Base-by-base conservation (phyloP, 2,797 vertebrate species). In the Anableps anableps region DNA sequence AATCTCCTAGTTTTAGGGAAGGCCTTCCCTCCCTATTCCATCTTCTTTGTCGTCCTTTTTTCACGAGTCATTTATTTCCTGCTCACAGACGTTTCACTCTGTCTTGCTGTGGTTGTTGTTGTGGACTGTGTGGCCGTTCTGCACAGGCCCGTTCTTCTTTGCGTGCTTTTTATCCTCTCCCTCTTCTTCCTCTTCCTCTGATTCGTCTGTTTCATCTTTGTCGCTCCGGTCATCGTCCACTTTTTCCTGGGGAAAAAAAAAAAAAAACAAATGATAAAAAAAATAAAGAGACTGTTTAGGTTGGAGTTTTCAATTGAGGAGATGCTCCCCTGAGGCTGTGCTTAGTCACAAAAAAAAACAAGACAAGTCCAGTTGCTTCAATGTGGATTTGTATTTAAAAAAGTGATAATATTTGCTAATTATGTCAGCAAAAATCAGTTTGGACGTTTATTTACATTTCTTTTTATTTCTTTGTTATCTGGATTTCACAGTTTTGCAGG, bases 171-270 rank as follows among this genome's bases (percentile, higher is more conserved):
- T 93, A 83, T 31, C 79, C 11, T 45, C 77, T 34, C 79, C 92
- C 16, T 81, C 76, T 8, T 86, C 90, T 34, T 90, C 93, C 2
- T 91, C 91, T 53, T 95, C 95, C 14, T 91, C 93, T 0, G 95
- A 95, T 83, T 96, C 84, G 8, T 97, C 95, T 0, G 98, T 99
- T 94, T 99, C 98, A 0, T 99, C 98, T 0, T 95, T 95, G 92
- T 99, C 98, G 0, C 98, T 99, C 80, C 98, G 95, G 81, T 98
- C 98, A 0, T 99, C 98, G 72, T 99, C 97, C 72, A 98, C 96
- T 53, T 96, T 95, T 95, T 98, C 96, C 93, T 94, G 78, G 19
- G 23, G 21, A 1, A 13, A 7, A 1, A 13, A 7, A 70, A 5
- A 68, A 43, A 55, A 43, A 70, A 4, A 1, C 16, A 34, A 19